Percentiles rank a stretch among this genome's conserved stretches.
Conservation (phyloP, 2,888 invertebrate genomes). For the Hydrotaea diabolus region DNA sequence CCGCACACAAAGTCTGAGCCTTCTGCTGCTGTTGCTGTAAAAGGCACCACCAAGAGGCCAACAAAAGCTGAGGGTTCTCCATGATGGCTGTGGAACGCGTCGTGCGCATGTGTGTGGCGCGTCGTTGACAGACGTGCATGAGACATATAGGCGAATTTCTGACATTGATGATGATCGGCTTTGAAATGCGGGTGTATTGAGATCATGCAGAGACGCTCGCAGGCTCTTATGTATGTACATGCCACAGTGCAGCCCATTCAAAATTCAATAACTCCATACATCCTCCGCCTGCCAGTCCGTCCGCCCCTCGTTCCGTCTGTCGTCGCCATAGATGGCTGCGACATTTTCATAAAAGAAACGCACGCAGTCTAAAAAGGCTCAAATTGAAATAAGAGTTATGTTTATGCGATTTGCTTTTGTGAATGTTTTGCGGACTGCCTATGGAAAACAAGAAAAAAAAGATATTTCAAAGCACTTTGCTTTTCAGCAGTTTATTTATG, state of each 20-base stretch:
- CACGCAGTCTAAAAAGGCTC: background rate
- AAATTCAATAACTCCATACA: conserved; percentile 28
- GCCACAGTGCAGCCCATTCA: conserved; percentile 7
- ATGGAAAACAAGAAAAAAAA: conserved; percentile 42
- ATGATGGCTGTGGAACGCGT: conserved; percentile 13
- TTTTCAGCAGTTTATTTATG: conserved; percentile 33
- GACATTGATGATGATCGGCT: conserved; percentile 67
- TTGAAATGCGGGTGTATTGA: conserved; percentile 67
- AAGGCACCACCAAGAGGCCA: conserved; percentile 29
- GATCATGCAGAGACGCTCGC: conserved; percentile 32
- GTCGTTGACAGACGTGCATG: conserved; percentile 58
- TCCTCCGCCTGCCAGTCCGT: background rate
- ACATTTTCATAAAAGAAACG: conserved; percentile 57
- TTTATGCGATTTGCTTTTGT: conserved; percentile 42
- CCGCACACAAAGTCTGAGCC: conserved; percentile 56
- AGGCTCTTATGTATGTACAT: background rate
- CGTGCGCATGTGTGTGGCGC: conserved; percentile 30
- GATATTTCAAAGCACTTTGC: conserved; percentile 53
- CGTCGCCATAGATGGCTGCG: conserved; percentile 47
- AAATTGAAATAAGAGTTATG: conserved; percentile 59
- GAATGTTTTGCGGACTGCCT: conserved; percentile 30
- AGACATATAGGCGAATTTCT: conserved; percentile 62
- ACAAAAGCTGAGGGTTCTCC: conserved; percentile 51
- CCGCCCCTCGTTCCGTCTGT: background rate
- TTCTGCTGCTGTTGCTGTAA: background rate